These are phyloP conservation scores for Crocuta crocuta DNA, from an alignment of 2,113 vertebrate species.

Conservation along the genomic window DNA sequence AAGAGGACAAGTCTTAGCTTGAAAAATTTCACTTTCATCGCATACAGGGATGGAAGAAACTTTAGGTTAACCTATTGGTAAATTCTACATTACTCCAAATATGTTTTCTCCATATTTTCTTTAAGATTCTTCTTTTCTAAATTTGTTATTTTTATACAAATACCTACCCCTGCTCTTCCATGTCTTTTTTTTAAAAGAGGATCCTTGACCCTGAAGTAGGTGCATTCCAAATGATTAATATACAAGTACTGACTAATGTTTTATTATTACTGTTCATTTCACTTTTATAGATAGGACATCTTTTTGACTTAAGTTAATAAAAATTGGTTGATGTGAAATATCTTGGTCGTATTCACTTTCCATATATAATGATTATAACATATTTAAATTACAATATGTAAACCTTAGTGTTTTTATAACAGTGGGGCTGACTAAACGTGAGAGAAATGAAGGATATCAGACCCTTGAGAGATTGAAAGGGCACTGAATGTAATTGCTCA, in stretches of 20 bases:
- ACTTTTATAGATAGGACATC: background rate
- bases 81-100: background rate
- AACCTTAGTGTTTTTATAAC: background rate
- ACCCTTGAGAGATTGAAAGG: background rate
- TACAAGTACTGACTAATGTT: background rate
- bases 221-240: background rate
- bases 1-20: background rate
- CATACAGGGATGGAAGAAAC: background rate
- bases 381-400: background rate
- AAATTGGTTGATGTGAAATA: background rate
- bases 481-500: fast-evolving
- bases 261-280: background rate
- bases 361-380: background rate
- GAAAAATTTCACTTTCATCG: background rate
- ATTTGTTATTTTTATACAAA: background rate
- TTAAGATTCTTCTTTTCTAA: background rate
- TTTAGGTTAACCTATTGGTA: background rate
- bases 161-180: background rate
- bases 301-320: background rate
- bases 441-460: background rate
- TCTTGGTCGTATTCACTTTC: background rate
- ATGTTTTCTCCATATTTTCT: background rate
- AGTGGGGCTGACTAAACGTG: background rate
- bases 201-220: background rate
- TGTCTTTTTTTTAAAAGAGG: background rate